Base-by-base conservation (phyloP, 2,113 vertebrate species). In the Ceratotherium simum region DNA sequence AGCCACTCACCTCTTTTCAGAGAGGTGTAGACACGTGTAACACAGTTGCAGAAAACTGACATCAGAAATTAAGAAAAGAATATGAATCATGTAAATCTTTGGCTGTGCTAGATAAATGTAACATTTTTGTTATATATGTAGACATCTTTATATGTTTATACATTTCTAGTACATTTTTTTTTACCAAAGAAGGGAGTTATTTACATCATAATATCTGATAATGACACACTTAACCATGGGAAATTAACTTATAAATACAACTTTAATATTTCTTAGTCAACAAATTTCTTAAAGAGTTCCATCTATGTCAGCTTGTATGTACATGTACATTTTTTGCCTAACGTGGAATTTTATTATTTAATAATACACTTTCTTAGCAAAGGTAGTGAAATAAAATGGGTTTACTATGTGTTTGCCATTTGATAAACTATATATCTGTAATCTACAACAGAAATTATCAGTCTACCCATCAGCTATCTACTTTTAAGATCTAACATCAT, bases 271-370 rank as follows among this genome's bases (percentile, higher is more conserved):
- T 80, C 48, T 78, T 31, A 90, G 69, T 67, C 62, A 72, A 81
- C 36, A 91, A 76, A 91, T 58, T 81, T 94, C 54, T n/a, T 90
- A 65, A 54, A 62, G 79, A 20, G 8, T 95, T 83, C 17, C 51
- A 56, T 16, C 62, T 82, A 67, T 31, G 36, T 80, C 58, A 31
- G 16, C 56, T 67, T 81, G 16, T 42, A 36, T 21, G 18, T 73
- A 54, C 67, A 29, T 54, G 5, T 27, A 84, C 3, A 31, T 11
- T 80, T 75, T 84, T 85, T 72, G 42, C 18, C 56, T 73, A 84
- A 73, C 4, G 36, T 3, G 91, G 31, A 96, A 95, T 64, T 83
- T 84, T 80, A 86, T 8, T 67, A 93, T 89, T 96, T 95, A 73
- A 75, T 48, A 88, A 56, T 6, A 62, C 1, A 80, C 6, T 54